Conservation (phyloP, 2,888 invertebrate genomes). For the Conchocele bisecta region DNA sequence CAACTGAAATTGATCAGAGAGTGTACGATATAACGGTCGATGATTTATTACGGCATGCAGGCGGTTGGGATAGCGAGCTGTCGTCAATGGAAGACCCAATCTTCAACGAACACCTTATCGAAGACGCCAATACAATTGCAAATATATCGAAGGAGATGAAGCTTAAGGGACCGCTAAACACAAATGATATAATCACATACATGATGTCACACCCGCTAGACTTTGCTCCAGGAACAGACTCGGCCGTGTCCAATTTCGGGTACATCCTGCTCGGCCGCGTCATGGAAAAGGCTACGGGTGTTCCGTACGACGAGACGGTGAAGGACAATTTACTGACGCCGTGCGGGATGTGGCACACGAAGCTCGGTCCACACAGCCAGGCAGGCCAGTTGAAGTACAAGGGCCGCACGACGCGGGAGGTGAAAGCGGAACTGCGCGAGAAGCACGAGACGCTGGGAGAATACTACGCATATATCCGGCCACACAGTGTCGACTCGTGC, state of each 20-base stretch:
- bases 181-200: slow-evolving; percentile 70
- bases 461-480: slow-evolving; percentile 50
- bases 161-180: slow-evolving; percentile 37
- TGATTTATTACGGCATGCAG: slow-evolving; percentile 75
- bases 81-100: slow-evolving; percentile 72
- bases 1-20: slow-evolving; percentile 60
- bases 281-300: slow-evolving; percentile 70
- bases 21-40: slow-evolving; percentile 76
- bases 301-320: slow-evolving; percentile 69
- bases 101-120: slow-evolving; percentile 71
- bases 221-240: slow-evolving; percentile 73
- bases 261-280: slow-evolving; percentile 76
- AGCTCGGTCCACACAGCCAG: slow-evolving; percentile 58
- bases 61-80: slow-evolving; percentile 76
- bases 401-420: slow-evolving; percentile 36
- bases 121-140: slow-evolving; percentile 65
- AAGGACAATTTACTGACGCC: slow-evolving; percentile 65
- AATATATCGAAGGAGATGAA: slow-evolving; percentile 73
- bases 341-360: slow-evolving; percentile 80
- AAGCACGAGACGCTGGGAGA: slow-evolving; percentile 55
- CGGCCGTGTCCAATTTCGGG: slow-evolving; percentile 75
- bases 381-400: slow-evolving; percentile 39
- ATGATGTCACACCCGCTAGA: slow-evolving; percentile 72
- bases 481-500: slow-evolving; percentile 70
- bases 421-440: slow-evolving; percentile 42